phyloP scores from a whole-genome alignment of 1,140 invertebrate species.

The Zaprionus taronus region DNA sequence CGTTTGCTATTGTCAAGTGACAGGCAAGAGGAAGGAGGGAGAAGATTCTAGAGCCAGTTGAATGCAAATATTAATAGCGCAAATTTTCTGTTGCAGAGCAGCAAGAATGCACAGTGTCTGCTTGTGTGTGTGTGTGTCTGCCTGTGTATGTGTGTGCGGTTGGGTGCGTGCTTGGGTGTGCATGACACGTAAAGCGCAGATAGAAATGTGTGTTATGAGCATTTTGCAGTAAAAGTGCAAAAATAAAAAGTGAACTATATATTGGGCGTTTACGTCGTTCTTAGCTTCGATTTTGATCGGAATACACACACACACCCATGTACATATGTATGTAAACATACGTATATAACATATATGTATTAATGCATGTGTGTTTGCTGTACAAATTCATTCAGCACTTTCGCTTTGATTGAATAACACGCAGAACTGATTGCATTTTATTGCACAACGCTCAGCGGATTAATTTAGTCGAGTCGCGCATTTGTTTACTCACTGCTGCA shows the following conservation, averaged over 20 bases:
- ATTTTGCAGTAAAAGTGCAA: neutral
- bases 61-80: conserved; percentile 80
- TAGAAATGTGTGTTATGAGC: conserved; percentile 21
- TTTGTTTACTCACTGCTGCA: conserved; percentile 63
- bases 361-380: neutral
- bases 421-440: conserved; percentile 4
- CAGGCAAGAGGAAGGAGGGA: conserved; percentile 41
- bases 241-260: neutral
- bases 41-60: conserved; percentile 55
- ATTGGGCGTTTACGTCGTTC: neutral
- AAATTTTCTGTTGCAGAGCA: conserved; percentile 75
- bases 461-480: conserved; percentile 68
- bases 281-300: neutral
- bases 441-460: conserved; percentile 56
- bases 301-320: neutral
- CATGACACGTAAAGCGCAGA: conserved; percentile 6
- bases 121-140: conserved; percentile 2
- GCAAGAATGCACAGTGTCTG: conserved; percentile 35
- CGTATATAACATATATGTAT: neutral
- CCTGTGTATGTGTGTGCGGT: conserved; percentile 6
- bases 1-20: conserved; percentile 66
- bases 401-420: conserved; percentile 6
- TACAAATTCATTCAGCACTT: neutral
- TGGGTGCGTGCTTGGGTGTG: conserved; percentile 9
- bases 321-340: neutral